Evolutionary conservation across 1,140 invertebrate species (phyloP).

Genomic region (Stegodyphus dumicola): DNA sequence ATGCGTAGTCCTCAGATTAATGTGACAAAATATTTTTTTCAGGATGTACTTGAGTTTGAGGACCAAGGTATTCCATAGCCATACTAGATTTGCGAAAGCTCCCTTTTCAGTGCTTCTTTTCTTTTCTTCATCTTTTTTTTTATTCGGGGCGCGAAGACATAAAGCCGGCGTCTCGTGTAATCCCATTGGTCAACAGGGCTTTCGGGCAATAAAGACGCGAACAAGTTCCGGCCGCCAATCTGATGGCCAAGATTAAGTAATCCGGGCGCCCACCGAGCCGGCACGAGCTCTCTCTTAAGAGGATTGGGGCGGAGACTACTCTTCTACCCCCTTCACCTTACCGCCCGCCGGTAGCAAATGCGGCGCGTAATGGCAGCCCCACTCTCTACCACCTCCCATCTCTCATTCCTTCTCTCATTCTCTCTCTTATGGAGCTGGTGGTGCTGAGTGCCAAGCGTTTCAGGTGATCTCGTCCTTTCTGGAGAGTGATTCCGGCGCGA

Average conservation of each 20-base stretch:
- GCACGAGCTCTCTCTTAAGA: constrained; percentile 55
- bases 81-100: constrained; percentile 7
- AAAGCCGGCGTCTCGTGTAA: constrained; percentile 55
- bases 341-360: constrained; percentile 25
- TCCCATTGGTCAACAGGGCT: constrained; percentile 57
- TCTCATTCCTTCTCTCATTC: constrained; percentile 7
- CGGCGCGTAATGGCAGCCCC: constrained; percentile 39
- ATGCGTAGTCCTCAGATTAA: too few relatives aligned
- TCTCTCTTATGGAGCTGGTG: neutral
- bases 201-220: constrained; percentile 57
- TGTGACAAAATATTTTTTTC: too few relatives aligned
- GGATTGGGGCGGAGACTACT: constrained; percentile 48
- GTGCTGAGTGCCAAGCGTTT: constrained; percentile 38
- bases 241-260: constrained; percentile 58
- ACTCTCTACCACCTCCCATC: constrained; percentile 28
- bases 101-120: neutral
- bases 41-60: too few relatives aligned
- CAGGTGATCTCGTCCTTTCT: constrained; percentile 24
- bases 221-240: constrained; percentile 58
- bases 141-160: constrained; percentile 44
- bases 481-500: neutral
- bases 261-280: constrained; percentile 53
- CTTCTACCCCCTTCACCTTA: neutral
- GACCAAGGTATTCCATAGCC: too few relatives aligned
- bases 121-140: neutral